These are phyloP conservation scores for Elmis aenea DNA, from an alignment of 2,888 invertebrate species.

Conservation along the genomic window DNA sequence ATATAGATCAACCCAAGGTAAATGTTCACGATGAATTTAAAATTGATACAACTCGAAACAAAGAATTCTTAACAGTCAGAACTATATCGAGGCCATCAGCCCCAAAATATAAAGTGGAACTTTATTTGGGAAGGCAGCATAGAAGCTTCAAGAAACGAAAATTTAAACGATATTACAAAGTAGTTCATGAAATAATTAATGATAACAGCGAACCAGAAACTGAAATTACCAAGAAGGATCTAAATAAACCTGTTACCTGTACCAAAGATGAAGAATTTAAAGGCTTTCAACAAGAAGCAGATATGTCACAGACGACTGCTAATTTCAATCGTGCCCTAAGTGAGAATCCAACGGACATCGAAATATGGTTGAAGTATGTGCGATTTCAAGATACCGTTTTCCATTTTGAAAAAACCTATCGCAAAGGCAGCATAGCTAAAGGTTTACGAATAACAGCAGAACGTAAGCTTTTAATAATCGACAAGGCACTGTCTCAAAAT, in stretches of 20 bases:
- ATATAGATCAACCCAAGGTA: constrained; percentile 11
- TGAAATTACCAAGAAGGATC: constrained; percentile 27
- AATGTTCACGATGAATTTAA: constrained; percentile 49
- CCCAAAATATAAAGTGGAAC: constrained; percentile 50
- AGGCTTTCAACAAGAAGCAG: constrained; percentile 47
- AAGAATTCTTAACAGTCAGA: constrained; percentile 54
- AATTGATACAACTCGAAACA: constrained; percentile 54
- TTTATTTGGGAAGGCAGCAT: constrained; percentile 26
- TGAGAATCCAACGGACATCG: constrained; percentile 51
- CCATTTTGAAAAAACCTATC: constrained; percentile 45
- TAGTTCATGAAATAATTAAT: constrained; percentile 24
- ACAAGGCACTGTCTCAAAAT: constrained; percentile 57
- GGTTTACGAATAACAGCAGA: constrained; percentile 47
- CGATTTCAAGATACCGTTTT: constrained; percentile 52
- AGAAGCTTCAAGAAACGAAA: constrained; percentile 32
- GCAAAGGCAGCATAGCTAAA: constrained; percentile 45
- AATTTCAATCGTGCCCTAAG: constrained; percentile 51
- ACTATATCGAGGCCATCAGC: constrained; percentile 61
- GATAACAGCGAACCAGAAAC: constrained; percentile 28
- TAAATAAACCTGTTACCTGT: constrained; percentile 10
- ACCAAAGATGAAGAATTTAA: constrained; percentile 19
- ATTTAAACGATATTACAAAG: constrained; percentile 37
- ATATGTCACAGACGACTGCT: constrained; percentile 49
- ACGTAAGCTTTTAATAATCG: constrained; percentile 58
- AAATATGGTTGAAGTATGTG: constrained; percentile 58